Percentiles rank a stretch among this genome's conserved stretches.
Conservation (phyloP, 2,888 invertebrate species). For the Hypomecis atomaria region DNA sequence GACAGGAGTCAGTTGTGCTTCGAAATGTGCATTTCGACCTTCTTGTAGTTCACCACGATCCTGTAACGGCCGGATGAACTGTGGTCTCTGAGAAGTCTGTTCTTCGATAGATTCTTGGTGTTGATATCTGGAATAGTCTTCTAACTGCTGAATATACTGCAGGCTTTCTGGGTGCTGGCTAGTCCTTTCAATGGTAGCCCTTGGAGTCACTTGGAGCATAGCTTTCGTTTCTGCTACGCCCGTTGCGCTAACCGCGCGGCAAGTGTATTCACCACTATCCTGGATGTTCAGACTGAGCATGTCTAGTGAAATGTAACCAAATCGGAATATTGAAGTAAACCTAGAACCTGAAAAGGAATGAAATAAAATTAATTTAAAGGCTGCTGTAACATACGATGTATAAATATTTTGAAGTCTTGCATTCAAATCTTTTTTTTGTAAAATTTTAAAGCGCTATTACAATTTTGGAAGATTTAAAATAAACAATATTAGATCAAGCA, state of each 20-base stretch:
- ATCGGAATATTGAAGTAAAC: constrained; percentile 97
- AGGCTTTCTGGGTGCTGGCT: constrained; percentile 96
- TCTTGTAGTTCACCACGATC: constrained; percentile 95
- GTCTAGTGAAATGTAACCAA: constrained; percentile 98
- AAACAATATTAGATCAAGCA: constrained; percentile 32
- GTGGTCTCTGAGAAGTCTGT: constrained; percentile 91
- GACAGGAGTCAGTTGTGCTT: constrained; percentile 95
- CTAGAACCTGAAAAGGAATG: constrained; percentile 90
- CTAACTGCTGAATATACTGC: constrained; percentile 95
- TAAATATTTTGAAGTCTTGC: too few relatives aligned
- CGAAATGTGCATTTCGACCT: constrained; percentile 96
- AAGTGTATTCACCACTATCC: constrained; percentile 96
- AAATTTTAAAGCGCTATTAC: too few relatives aligned
- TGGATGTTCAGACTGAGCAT: constrained; percentile 93
- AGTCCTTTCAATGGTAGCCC: constrained; percentile 93
- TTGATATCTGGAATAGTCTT: constrained; percentile 95
- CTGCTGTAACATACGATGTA: too few relatives aligned
- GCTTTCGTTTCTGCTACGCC: constrained; percentile 95
- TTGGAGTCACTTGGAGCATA: constrained; percentile 90
- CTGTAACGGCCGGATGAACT: constrained; percentile 94
- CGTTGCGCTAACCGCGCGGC: constrained; percentile 93
- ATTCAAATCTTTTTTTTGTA: too few relatives aligned
- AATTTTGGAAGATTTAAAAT: too few relatives aligned
- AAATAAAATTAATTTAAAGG: constrained; percentile 15
- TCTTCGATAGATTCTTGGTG: constrained; percentile 94